Conservation (phyloP, 2,113 vertebrate species). For the Numenius arquata region DNA sequence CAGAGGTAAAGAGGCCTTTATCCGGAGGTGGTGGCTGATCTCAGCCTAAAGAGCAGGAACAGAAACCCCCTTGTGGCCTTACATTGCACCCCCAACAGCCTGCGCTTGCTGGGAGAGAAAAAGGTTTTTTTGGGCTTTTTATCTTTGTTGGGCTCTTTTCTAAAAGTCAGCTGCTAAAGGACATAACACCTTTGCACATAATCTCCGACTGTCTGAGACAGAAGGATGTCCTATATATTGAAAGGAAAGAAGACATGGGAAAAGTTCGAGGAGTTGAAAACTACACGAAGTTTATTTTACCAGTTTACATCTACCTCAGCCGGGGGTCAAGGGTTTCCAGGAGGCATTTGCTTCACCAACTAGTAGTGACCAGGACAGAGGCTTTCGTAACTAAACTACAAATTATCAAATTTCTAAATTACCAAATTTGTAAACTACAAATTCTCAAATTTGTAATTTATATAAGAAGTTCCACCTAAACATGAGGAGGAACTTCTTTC, state of each 20-base stretch:
- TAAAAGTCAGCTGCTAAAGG: not conserved
- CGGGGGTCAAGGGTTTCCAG: not conserved
- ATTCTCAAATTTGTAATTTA: too few relatives aligned
- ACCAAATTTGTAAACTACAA: too few relatives aligned
- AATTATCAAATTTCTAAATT: not conserved
- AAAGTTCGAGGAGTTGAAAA: not conserved
- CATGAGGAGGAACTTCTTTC: too few relatives aligned
- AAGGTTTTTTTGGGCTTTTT: rapidly evolving
- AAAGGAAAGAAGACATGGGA: not conserved
- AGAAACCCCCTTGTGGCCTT: not conserved
- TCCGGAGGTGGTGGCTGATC: not conserved
- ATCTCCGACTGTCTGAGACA: not conserved
- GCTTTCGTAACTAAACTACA: not conserved
- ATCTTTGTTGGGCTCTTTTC: not conserved
- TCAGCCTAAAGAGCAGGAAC: not conserved
- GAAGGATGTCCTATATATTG: not conserved
- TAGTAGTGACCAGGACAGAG: not conserved
- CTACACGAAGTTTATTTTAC: not conserved
- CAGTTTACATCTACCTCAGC: rapidly evolving
- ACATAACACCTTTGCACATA: not conserved
- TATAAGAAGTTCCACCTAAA: too few relatives aligned
- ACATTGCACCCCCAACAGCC: not conserved
- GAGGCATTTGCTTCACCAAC: rapidly evolving
- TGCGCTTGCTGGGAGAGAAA: not conserved
- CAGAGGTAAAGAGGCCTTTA: slow-evolving; percentile 71